Evolutionary conservation across 2,797 vertebrate species (phyloP).

Genomic region (Urosaurus nigricauda): DNA sequence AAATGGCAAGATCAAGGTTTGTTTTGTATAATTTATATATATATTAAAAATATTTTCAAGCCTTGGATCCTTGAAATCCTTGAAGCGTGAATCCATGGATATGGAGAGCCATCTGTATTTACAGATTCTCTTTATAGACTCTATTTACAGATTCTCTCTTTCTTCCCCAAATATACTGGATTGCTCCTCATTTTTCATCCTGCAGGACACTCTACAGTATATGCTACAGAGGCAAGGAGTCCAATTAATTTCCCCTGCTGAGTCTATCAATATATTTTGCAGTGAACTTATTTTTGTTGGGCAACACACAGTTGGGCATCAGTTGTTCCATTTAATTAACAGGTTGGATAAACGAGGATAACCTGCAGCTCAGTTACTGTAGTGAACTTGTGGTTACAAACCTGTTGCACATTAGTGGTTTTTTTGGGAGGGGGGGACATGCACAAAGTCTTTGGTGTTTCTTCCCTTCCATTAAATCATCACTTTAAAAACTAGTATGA

Average conservation of each 20-base stretch:
- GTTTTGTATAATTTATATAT: too few species aligned
- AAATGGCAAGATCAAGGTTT: too few species aligned
- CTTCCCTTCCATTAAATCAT: neutral
- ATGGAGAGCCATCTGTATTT: too few species aligned
- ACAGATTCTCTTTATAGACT: too few species aligned
- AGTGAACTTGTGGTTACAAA: neutral
- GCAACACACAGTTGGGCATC: neutral
- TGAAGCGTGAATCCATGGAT: too few species aligned
- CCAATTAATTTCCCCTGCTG: conserved; percentile 18
- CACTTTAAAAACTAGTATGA: neutral
- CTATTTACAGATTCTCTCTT: too few species aligned
- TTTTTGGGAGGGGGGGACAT: neutral
- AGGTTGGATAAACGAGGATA: conserved; percentile 10
- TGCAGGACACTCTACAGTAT: too few species aligned
- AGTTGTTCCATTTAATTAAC: conserved; percentile 17
- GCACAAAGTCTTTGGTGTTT: neutral
- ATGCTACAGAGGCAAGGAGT: neutral
- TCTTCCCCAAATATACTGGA: neutral
- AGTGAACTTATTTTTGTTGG: neutral
- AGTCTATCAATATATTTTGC: neutral
- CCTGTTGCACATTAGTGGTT: neutral
- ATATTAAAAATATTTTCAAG: too few species aligned
- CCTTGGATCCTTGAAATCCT: too few species aligned
- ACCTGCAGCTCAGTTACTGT: neutral
- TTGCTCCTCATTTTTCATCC: neutral